These are phyloP conservation scores for Mythimna vitellina DNA, from an alignment of 2,888 invertebrate species.

Conservation along the genomic window DNA sequence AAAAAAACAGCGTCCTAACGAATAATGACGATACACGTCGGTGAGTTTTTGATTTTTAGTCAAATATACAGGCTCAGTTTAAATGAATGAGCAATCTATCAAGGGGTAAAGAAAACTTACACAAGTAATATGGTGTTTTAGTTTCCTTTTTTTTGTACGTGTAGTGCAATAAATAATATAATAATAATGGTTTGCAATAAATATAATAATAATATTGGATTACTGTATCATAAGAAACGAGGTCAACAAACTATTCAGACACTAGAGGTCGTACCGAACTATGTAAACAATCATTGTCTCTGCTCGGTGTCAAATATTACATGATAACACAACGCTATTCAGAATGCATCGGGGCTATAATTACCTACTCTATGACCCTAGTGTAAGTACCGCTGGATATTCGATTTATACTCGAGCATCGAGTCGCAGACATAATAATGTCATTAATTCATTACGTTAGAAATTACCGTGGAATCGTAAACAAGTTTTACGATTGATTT, in stretches of 20 bases:
- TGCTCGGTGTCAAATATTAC: slow-evolving; percentile 46
- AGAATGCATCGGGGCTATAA: slow-evolving; percentile 39
- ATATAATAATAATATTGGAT: neutral
- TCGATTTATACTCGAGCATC: neutral
- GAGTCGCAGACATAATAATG: slow-evolving; percentile 21
- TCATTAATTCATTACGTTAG: slow-evolving; percentile 1
- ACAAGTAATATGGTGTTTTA: neutral
- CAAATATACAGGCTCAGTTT: neutral
- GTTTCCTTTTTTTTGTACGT: too few relatives aligned
- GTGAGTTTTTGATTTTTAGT: neutral
- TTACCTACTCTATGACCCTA: slow-evolving; percentile 41
- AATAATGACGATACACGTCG: neutral
- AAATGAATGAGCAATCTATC: neutral
- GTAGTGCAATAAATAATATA: too few relatives aligned
- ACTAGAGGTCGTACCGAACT: slow-evolving; percentile 32
- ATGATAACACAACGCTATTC: slow-evolving; percentile 44
- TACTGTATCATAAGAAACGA: slow-evolving; percentile 10
- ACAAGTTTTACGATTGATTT: slow-evolving; percentile 3
- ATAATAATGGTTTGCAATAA: too few relatives aligned
- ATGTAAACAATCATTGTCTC: slow-evolving; percentile 39
- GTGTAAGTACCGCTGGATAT: slow-evolving; percentile 20
- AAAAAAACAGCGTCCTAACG: neutral
- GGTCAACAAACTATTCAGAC: slow-evolving; percentile 41
- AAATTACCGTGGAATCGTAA: slow-evolving; percentile 1
- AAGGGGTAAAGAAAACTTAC: neutral